Evolutionary conservation across 1,140 invertebrate species (phyloP).

Genomic region (Hylaeus volcanicus): DNA sequence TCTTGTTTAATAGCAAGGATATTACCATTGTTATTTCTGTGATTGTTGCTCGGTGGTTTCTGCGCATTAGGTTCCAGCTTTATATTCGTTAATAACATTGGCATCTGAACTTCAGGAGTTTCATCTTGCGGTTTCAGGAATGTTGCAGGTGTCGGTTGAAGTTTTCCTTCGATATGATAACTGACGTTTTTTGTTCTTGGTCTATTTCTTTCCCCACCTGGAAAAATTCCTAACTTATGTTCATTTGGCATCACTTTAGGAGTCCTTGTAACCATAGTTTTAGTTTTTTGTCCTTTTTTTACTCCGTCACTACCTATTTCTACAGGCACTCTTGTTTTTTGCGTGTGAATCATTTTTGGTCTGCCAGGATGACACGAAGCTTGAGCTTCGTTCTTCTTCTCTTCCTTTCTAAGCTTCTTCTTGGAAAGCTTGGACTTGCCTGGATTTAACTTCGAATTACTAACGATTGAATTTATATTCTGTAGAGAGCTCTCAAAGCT

Average conservation of each 20-base stretch:
- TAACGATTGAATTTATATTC: constrained; percentile 81
- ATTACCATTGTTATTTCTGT: constrained; percentile 74
- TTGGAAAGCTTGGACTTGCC: constrained; percentile 73
- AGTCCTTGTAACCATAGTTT: constrained; percentile 82
- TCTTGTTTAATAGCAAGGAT: constrained; percentile 65
- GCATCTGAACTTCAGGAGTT: neutral
- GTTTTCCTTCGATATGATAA: constrained; percentile 82
- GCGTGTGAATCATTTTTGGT: constrained; percentile 88
- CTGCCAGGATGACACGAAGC: constrained; percentile 77
- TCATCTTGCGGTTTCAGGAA: constrained; percentile 76
- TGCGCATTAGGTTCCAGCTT: constrained; percentile 73
- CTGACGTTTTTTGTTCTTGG: constrained; percentile 84
- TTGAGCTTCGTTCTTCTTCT: constrained; percentile 76
- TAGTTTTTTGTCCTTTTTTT: constrained; percentile 82
- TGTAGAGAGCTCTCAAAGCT: constrained; percentile 82
- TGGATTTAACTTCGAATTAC: constrained; percentile 75
- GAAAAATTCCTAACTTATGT: constrained; percentile 74
- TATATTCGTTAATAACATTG: constrained; percentile 57
- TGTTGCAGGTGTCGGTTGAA: constrained; percentile 76
- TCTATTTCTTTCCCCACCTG: constrained; percentile 80
- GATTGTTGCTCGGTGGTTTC: constrained; percentile 60
- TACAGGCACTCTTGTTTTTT: constrained; percentile 83
- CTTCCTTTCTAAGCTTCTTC: constrained; percentile 73
- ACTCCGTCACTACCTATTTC: constrained; percentile 80
- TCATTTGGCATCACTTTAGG: constrained; percentile 79